These are phyloP conservation scores for Linyphia triangularis DNA, from an alignment of 2,888 invertebrate species.

Conservation along the genomic window DNA sequence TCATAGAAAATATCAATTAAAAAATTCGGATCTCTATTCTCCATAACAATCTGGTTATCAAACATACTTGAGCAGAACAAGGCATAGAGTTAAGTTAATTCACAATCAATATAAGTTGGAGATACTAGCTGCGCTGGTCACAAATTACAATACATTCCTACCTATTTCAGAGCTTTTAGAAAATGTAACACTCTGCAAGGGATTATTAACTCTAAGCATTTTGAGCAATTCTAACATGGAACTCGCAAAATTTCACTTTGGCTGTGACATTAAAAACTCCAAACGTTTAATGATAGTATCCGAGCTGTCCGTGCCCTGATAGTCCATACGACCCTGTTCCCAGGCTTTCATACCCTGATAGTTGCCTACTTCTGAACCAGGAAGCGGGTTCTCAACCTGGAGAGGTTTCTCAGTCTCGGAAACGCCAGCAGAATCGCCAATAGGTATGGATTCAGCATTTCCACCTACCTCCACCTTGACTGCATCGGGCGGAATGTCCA, in stretches of 20 bases:
- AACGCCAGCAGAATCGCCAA: neutral
- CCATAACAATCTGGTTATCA: too few species aligned
- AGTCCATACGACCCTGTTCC: conserved; percentile 93
- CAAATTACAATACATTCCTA: too few species aligned
- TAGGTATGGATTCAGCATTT: neutral
- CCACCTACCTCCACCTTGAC: neutral
- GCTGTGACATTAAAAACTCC: conserved; percentile 55
- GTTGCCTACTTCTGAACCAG: conserved; percentile 73
- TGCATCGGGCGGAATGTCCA: neutral
- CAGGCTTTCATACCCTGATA: conserved; percentile 80
- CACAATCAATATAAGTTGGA: too few species aligned
- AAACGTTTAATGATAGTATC: conserved; percentile 93
- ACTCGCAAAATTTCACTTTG: conserved; percentile 48
- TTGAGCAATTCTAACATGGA: too few species aligned
- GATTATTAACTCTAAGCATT: too few species aligned
- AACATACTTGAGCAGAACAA: too few species aligned
- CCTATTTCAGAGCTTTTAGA: too few species aligned
- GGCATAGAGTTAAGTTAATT: too few species aligned
- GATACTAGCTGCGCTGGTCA: too few species aligned
- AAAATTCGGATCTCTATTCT: too few species aligned
- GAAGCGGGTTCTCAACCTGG: conserved; percentile 29
- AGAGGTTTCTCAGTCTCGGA: neutral
- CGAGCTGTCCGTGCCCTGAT: conserved; percentile 95
- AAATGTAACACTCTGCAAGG: too few species aligned
- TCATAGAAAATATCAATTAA: too few species aligned